phyloP scores from a whole-genome alignment of 2,113 vertebrate genomes.

The Rhinolophus sinicus region DNA sequence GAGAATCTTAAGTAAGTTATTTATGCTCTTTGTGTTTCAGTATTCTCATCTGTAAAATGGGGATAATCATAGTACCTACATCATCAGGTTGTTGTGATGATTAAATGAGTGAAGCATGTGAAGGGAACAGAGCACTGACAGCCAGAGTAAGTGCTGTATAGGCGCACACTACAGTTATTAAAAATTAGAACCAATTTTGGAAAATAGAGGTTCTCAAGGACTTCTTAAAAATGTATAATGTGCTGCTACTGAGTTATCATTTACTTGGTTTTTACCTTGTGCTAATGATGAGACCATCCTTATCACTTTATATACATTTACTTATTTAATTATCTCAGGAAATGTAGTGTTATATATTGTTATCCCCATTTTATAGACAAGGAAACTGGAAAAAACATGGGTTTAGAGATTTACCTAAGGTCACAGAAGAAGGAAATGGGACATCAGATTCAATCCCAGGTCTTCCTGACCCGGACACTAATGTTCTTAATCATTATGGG shows the following conservation, averaged over 20 bases:
- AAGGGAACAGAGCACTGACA: neutral
- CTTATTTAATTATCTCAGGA: slow-evolving; percentile 9
- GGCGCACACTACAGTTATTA: neutral
- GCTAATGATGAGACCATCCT: neutral
- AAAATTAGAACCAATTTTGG: slow-evolving; percentile 26
- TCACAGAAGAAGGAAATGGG: neutral
- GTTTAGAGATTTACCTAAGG: neutral
- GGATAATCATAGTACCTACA: neutral
- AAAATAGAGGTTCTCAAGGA: neutral
- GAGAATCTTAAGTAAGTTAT: neutral
- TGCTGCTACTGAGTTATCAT: neutral
- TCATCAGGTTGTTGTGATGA: neutral
- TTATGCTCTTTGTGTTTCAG: neutral
- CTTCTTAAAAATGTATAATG: neutral
- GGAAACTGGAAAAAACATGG: neutral
- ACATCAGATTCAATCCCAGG: neutral
- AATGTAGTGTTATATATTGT: neutral
- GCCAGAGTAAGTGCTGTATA: neutral
- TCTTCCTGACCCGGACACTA: neutral
- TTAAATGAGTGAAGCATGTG: neutral
- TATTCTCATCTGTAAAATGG: neutral
- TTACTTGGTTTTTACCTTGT: neutral
- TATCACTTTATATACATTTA: neutral
- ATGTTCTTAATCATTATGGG: neutral
- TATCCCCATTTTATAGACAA: neutral